phyloP scores from a whole-genome alignment of 2,797 vertebrate genomes.

The Adelosebastes latens region DNA sequence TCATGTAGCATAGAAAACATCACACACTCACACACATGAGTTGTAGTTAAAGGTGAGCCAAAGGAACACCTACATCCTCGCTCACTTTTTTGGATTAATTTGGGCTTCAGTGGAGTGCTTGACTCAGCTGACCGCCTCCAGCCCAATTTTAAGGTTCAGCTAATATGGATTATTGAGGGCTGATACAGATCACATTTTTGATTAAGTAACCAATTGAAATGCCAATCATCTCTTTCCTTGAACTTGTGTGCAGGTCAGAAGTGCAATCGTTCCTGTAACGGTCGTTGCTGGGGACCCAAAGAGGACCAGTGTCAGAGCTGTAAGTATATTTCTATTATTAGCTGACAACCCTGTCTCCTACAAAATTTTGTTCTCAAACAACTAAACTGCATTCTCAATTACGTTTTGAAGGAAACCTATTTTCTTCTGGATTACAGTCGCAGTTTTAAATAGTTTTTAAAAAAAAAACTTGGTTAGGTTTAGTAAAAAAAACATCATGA shows the following conservation, averaged over 20 bases:
- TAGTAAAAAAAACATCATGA: fast-evolving
- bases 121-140: background rate
- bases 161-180: background rate
- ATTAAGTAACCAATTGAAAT: constrained; percentile 17
- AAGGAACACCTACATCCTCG: background rate
- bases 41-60: constrained; percentile 5
- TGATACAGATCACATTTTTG: background rate
- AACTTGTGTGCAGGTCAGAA: constrained; percentile 86
- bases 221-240: constrained; percentile 18
- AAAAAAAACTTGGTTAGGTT: no score
- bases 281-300: constrained; percentile 95
- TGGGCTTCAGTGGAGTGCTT: background rate
- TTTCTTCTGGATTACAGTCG: no score
- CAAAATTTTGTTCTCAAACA: no score
- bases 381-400: no score
- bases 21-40: background rate
- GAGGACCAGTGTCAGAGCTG: constrained; percentile 94
- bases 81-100: background rate
- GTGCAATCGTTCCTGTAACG: constrained; percentile 94
- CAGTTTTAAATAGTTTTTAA: no score
- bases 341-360: background rate
- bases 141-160: background rate
- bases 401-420: no score
- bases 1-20: background rate
- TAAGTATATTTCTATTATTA: constrained; percentile 81